Base-by-base conservation (phyloP, 2,888 invertebrate genomes). In the Watsonalla binaria region DNA sequence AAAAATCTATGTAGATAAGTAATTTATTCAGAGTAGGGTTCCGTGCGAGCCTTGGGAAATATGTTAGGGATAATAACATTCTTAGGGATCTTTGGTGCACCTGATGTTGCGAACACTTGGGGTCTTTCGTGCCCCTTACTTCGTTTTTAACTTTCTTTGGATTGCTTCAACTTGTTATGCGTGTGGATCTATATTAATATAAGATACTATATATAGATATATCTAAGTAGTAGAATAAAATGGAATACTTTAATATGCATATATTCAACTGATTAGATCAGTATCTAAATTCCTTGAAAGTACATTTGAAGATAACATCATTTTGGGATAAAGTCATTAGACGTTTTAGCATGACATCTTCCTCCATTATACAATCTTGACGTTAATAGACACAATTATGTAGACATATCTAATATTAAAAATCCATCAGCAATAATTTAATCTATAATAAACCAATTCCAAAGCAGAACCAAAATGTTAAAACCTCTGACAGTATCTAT, bases 11-110 rank as follows among this genome's bases (percentile, higher is more conserved):
- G 76, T 61, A 66, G 71, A 76, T 70, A 76, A 69, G 78, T 83
- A 87, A 88, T 90, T 84, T 87, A 89, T 89, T 86, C 88, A 66
- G 78, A 84, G 76, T 80, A 74, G 84, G 82, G 76, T 71, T 75
- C 42, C 42, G 70, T 74, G 74, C 78, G 76, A 78, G 80, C 68
- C 69, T 74, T 70, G 80, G 73, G 72, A 82, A 85, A 87, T 85
- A 87, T 86, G 84, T 84, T 82, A 64, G 71, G 80, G 80, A 84
- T 86, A 85, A 88, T 85, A 82, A 79, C 73, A 78, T 82, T 84
- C 79, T 79, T 74, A 76, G 73, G 77, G 81, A 86, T 82, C 86
- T 89, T 84, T 72, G 69, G 66, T 70, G 82, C 90, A 90, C 90
- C 90, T 90, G 90, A 89, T 89, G 80, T 76, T 69, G 66, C 69